Percentiles rank a stretch among this genome's conserved stretches.
Evolutionary conservation across 2,888 invertebrate genomes (phyloP).

Genomic region (Tryphoninae sp.): DNA sequence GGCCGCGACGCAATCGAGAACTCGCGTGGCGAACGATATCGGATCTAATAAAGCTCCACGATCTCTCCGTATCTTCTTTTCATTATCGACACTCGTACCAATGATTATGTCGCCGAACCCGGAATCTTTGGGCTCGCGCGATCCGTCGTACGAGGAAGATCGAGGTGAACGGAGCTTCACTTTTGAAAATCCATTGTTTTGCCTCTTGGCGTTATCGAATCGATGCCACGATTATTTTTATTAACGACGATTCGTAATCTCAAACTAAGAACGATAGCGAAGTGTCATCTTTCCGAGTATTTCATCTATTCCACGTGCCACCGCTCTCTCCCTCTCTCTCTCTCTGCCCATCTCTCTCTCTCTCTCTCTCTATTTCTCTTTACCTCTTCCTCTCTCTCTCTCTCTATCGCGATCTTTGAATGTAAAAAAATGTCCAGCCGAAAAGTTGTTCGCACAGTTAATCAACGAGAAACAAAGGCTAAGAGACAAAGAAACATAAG

Average conservation of each 20-base stretch:
- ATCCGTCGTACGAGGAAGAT: not conserved
- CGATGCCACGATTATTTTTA: not conserved
- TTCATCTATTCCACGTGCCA: conserved; percentile 18
- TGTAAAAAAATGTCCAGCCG: not conserved
- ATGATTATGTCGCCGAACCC: not conserved
- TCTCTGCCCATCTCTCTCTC: too few relatives aligned
- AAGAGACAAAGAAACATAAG: not conserved
- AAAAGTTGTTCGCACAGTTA: not conserved
- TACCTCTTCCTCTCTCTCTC: too few relatives aligned
- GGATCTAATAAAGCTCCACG: conserved; percentile 18
- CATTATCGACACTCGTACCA: conserved; percentile 13
- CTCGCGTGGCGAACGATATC: conserved; percentile 23
- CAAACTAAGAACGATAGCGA: conserved; percentile 22
- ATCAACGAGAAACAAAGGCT: conserved; percentile 18
- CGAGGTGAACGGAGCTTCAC: conserved; percentile 7
- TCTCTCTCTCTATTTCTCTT: too few relatives aligned
- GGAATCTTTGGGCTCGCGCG: not conserved
- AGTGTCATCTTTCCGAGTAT: conserved; percentile 8
- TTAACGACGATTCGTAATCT: not conserved
- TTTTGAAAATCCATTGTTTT: conserved; percentile 9
- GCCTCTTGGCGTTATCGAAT: conserved; percentile 10
- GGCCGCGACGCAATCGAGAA: conserved; percentile 1
- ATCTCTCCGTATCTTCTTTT: conserved; percentile 23
- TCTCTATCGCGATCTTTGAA: not conserved
- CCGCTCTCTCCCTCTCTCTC: too few relatives aligned